These are phyloP conservation scores for Micromys minutus DNA, from an alignment of 2,113 vertebrate genomes.

Conservation along the genomic window DNA sequence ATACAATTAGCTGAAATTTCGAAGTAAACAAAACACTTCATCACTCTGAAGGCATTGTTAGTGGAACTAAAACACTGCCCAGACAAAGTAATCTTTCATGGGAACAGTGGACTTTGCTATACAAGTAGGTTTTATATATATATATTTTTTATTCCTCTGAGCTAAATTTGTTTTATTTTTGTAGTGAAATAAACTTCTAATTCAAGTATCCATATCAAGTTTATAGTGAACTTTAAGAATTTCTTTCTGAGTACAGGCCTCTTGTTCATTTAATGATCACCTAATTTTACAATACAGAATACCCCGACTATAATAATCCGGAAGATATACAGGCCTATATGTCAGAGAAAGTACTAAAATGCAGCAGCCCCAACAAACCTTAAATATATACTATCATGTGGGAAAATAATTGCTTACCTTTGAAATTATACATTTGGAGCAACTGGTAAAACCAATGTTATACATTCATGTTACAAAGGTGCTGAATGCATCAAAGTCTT, in stretches of 20 bases:
- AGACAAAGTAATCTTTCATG: background rate
- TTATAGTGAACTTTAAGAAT: background rate
- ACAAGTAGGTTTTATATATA: constrained; percentile 11
- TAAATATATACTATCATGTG: background rate
- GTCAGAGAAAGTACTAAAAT: background rate
- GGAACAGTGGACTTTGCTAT: background rate
- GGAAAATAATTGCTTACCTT: background rate
- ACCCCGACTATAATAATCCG: background rate
- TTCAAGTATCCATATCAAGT: background rate
- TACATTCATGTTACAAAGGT: background rate
- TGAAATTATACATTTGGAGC: too few relatives aligned
- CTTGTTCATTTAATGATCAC: background rate
- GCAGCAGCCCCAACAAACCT: background rate
- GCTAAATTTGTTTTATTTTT: background rate
- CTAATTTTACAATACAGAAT: background rate
- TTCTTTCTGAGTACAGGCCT: background rate
- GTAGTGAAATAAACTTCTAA: background rate
- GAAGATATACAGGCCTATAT: background rate
- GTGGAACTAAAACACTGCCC: constrained; percentile 7
- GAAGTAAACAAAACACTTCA: constrained; percentile 63
- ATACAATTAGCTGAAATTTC: constrained; percentile 58
- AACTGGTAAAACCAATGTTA: background rate
- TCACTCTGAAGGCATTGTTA: constrained; percentile 46
- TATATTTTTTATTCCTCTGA: background rate
- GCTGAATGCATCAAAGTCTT: background rate